Percentiles rank a stretch among this genome's conserved stretches.
Evolutionary conservation across 2,113 vertebrate species (phyloP).

Genomic region (Oncorhynchus tshawytscha): DNA sequence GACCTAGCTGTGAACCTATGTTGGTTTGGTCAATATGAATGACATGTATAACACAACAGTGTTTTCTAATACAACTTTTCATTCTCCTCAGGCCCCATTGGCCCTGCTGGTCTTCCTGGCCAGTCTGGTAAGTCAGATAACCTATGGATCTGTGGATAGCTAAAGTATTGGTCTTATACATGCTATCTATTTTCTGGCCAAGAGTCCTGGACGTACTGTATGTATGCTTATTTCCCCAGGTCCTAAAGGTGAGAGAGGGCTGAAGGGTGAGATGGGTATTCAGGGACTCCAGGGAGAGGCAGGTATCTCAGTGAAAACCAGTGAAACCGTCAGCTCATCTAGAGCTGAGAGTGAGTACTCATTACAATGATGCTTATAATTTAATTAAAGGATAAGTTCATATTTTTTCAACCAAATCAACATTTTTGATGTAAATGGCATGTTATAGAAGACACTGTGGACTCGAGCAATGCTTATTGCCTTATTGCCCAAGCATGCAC

Average conservation of each 20-base stretch:
- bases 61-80: neutral
- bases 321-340: constrained; percentile 55
- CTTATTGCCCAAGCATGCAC: too few relatives aligned
- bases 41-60: neutral
- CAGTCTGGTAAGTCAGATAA: constrained; percentile 74
- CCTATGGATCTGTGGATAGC: neutral
- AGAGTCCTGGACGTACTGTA: neutral
- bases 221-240: constrained; percentile 51
- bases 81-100: constrained; percentile 79
- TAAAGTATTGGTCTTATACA: neutral
- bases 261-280: constrained; percentile 65
- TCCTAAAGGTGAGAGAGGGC: constrained; percentile 75
- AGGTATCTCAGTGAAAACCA: constrained; percentile 59
- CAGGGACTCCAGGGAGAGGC: constrained; percentile 73
- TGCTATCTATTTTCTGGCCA: neutral
- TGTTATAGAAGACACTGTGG: too few relatives aligned
- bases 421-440: too few relatives aligned
- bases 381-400: too few relatives aligned
- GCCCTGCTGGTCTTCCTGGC: constrained; percentile 91
- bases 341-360: constrained; percentile 53
- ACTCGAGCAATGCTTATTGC: too few relatives aligned
- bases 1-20: too few relatives aligned
- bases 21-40: too few relatives aligned
- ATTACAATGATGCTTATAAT: neutral
- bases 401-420: too few relatives aligned